phyloP scores from a whole-genome alignment of 2,113 vertebrate species.

The Carassius auratus region DNA sequence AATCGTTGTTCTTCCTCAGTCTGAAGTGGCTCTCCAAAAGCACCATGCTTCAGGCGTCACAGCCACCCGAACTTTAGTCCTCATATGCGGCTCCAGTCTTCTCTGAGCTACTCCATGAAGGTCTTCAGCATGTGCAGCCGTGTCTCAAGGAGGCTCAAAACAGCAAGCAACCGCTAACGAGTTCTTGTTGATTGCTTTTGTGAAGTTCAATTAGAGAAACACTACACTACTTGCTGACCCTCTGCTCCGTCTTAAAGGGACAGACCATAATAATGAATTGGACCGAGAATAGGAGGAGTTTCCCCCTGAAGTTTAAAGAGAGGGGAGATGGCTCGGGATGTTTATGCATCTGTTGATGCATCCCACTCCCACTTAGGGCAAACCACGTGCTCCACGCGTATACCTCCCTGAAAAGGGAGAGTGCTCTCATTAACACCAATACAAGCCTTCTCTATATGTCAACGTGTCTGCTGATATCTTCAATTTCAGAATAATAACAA shows the following conservation, averaged over 20 bases:
- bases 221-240: constrained; percentile 78
- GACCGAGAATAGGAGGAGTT: constrained; percentile 84
- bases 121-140: constrained; percentile 67
- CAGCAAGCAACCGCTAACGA: constrained; percentile 77
- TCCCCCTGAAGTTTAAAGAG: constrained; percentile 68
- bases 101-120: constrained; percentile 75
- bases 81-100: constrained; percentile 67
- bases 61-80: constrained; percentile 70
- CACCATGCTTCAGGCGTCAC: constrained; percentile 75
- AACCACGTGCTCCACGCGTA: constrained; percentile 59
- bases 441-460: background rate
- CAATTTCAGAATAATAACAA: constrained; percentile 39
- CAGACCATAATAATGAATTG: constrained; percentile 80
- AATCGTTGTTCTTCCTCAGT: constrained; percentile 66
- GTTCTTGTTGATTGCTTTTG: constrained; percentile 81
- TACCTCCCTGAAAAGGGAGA: constrained; percentile 65
- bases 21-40: constrained; percentile 66
- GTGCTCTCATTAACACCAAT: constrained; percentile 57
- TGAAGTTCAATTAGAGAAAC: constrained; percentile 83
- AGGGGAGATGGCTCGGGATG: constrained; percentile 67
- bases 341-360: constrained; percentile 74
- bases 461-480: constrained; percentile 6
- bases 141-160: constrained; percentile 63
- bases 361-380: constrained; percentile 68
- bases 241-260: constrained; percentile 84